Percentiles rank a stretch among this genome's conserved stretches.
phyloP scores from a whole-genome alignment of 92 coral and sea anemone genomes.

The Actinernus sp. region DNA sequence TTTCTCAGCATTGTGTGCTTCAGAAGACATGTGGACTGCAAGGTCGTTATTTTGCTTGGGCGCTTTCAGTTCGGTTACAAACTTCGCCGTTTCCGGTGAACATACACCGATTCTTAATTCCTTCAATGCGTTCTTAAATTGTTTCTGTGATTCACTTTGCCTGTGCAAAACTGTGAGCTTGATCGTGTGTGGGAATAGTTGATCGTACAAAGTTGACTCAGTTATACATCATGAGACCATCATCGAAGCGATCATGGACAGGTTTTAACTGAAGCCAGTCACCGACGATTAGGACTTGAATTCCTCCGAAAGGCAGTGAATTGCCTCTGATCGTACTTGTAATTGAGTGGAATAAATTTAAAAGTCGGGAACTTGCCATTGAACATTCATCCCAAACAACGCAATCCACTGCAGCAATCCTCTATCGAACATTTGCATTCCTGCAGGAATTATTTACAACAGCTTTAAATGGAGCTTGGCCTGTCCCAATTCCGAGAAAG shows the following conservation, averaged over 20 bases:
- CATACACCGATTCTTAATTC: conserved; percentile 7
- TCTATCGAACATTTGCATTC: background rate
- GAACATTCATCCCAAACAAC: conserved; percentile 56
- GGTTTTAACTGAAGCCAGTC: conserved; percentile 31
- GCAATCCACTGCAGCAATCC: background rate
- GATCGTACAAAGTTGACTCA: background rate
- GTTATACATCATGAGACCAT: conserved; percentile 11
- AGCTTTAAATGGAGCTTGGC: conserved; percentile 3
- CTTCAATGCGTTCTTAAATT: background rate
- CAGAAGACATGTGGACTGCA: conserved; percentile 6
- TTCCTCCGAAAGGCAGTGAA: conserved; percentile 17
- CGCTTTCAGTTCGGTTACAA: too few relatives aligned
- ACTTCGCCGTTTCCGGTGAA: background rate
- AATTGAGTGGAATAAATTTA: conserved; percentile 14
- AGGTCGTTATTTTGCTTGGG: background rate
- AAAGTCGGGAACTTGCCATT: conserved; percentile 11
- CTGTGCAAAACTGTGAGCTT: conserved; percentile 3
- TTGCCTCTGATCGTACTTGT: background rate
- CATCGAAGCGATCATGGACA: conserved; percentile 6
- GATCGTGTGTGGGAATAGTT: conserved; percentile 24
- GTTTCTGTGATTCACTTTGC: background rate
- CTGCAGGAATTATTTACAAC: background rate
- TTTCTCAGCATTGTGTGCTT: conserved; percentile 18
- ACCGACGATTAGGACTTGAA: conserved; percentile 19
- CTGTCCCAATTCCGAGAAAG: conserved; percentile 45